Conservation (phyloP, 1,140 invertebrate species). For the Drosophila albomicans region DNA sequence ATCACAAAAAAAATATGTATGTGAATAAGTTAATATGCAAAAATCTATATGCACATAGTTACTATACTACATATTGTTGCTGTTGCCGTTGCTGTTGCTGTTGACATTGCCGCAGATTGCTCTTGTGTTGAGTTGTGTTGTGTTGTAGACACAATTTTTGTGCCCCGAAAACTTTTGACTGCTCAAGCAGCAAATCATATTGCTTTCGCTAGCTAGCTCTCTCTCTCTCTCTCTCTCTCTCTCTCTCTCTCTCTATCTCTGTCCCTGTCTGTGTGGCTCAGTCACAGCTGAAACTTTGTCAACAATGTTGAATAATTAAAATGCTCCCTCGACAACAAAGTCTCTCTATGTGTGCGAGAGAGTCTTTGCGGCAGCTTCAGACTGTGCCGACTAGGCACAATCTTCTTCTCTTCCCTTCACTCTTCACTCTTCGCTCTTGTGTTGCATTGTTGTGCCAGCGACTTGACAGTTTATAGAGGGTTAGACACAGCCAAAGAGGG, state of each 20-base stretch:
- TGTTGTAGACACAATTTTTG: constrained; percentile 43
- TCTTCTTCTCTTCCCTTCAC: background rate
- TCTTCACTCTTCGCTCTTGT: background rate
- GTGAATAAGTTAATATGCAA: background rate
- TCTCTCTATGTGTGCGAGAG: constrained; percentile 61
- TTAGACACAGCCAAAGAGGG: background rate
- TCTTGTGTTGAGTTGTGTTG: constrained; percentile 6
- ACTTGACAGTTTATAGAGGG: constrained; percentile 59
- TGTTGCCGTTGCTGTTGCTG: too few species aligned
- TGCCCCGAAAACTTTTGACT: constrained; percentile 68
- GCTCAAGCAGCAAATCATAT: constrained; percentile 81
- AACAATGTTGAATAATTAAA: constrained; percentile 84
- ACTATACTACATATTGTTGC: too few species aligned
- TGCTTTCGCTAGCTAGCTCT: constrained; percentile 35
- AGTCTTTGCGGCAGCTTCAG: constrained; percentile 19
- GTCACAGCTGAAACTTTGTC: constrained; percentile 77
- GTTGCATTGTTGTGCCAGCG: constrained; percentile 42
- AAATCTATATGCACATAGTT: background rate
- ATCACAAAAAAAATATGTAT: background rate
- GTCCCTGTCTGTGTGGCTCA: constrained; percentile 18
- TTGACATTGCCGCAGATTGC: constrained; percentile 38
- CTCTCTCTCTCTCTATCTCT: constrained; percentile 4
- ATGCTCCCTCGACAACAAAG: constrained; percentile 77
- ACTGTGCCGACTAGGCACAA: constrained; percentile 3
- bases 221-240: constrained; percentile 6